These are phyloP conservation scores for Siderastrea siderea DNA, from an alignment of 92 coral and sea anemone species.

Conservation along the genomic window DNA sequence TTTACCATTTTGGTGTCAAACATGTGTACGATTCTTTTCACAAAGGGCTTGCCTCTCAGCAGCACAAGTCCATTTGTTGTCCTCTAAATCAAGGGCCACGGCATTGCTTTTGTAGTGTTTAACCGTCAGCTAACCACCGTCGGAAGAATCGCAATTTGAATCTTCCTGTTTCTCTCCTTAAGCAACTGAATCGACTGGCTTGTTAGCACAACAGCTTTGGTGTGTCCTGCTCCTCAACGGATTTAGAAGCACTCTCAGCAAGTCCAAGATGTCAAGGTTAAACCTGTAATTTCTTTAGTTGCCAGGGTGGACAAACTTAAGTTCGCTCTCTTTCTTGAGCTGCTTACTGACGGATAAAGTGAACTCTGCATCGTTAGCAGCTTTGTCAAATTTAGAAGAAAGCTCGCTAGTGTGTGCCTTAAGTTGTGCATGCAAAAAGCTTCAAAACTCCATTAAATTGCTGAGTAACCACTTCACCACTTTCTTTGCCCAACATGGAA, in stretches of 20 bases:
- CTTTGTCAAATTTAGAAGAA: not conserved
- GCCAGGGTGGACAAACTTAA: not conserved
- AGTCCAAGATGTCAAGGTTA: not conserved
- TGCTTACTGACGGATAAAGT: not conserved
- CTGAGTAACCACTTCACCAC: not conserved
- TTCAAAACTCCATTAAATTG: not conserved
- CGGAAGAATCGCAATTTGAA: slow-evolving; percentile 57
- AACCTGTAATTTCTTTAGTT: not conserved
- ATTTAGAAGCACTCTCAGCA: no score
- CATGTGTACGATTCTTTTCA: no score
- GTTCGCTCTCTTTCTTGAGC: not conserved
- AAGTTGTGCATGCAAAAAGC: not conserved
- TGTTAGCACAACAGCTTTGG: not conserved
- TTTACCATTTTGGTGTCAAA: no score
- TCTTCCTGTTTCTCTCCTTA: slow-evolving; percentile 47
- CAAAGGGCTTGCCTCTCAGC: slow-evolving; percentile 45
- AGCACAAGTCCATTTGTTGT: slow-evolving; percentile 42
- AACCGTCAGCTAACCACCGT: slow-evolving; percentile 60
- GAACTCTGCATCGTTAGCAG: not conserved
- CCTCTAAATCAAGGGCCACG: slow-evolving; percentile 42
- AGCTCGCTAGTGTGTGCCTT: not conserved
- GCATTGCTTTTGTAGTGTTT: slow-evolving; percentile 53
- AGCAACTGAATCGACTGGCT: not conserved
- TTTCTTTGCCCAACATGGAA: not conserved
- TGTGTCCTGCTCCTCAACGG: no score